Evolutionary conservation across 2,888 invertebrate species (phyloP).

Genomic region (Auanema freiburgensis): DNA sequence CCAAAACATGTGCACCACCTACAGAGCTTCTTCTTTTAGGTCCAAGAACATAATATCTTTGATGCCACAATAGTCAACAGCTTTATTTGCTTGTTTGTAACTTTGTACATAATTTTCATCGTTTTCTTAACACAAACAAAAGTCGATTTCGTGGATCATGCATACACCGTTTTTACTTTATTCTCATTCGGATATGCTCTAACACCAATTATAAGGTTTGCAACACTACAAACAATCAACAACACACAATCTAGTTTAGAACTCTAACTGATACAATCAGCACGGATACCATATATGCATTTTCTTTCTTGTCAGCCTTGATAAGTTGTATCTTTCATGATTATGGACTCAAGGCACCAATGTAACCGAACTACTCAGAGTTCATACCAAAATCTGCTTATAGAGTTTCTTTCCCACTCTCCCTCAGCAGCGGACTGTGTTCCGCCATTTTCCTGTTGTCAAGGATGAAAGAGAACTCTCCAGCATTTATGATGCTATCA

Average conservation of each 20-base stretch:
- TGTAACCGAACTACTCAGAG: constrained; percentile 62
- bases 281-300: constrained; percentile 94
- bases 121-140: not conserved
- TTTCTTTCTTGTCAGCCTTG: constrained; percentile 83
- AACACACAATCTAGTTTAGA: constrained; percentile 71
- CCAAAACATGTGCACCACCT: not conserved
- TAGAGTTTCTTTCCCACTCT: constrained; percentile 86
- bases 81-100: constrained; percentile 20
- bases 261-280: constrained; percentile 94
- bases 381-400: constrained; percentile 24
- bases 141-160: constrained; percentile 22
- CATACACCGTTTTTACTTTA: constrained; percentile 77
- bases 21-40: not conserved
- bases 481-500: constrained; percentile 87
- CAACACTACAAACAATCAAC: constrained; percentile 1
- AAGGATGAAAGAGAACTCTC: constrained; percentile 79
- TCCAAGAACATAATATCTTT: not conserved
- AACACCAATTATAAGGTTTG: constrained; percentile 75
- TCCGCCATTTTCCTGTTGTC: constrained; percentile 93
- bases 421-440: constrained; percentile 90
- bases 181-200: constrained; percentile 83
- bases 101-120: too few species aligned
- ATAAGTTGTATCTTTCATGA: constrained; percentile 88
- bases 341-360: constrained; percentile 82
- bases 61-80: constrained; percentile 7